Conservation (phyloP, 2,797 vertebrate species). For the Liasis olivaceus region DNA sequence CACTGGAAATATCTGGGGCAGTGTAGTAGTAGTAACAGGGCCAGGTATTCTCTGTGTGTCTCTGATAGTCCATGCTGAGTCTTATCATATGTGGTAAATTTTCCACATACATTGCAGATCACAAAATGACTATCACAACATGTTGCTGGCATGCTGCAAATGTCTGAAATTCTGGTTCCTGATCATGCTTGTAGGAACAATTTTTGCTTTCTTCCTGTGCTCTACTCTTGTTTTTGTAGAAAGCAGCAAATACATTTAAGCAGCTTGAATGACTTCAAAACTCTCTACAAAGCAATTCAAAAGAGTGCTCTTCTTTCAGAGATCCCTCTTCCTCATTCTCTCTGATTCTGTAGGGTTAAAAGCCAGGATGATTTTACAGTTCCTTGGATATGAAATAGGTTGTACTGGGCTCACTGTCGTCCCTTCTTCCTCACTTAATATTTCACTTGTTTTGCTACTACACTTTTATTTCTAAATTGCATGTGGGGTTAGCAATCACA, state of each 20-base stretch:
- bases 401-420: not conserved
- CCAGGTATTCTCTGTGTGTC: too few relatives aligned
- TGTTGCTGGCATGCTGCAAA: not conserved
- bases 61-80: too few relatives aligned
- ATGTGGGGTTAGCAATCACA: not conserved
- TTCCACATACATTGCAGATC: not conserved
- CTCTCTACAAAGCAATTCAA: not conserved
- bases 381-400: not conserved
- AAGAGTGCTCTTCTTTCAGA: not conserved
- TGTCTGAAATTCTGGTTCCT: not conserved
- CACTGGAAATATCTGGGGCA: not conserved
- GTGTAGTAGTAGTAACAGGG: too few relatives aligned
- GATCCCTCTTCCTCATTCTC: not conserved
- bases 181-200: not conserved
- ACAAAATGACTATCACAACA: not conserved
- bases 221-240: not conserved
- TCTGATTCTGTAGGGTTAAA: not conserved
- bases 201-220: not conserved
- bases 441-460: not conserved
- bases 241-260: not conserved
- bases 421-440: not conserved
- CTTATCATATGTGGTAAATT: not conserved
- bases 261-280: not conserved
- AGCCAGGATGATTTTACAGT: not conserved
- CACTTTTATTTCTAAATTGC: not conserved